phyloP scores from a whole-genome alignment of 2,888 invertebrate species.

The Chrysolina oricalcia region DNA sequence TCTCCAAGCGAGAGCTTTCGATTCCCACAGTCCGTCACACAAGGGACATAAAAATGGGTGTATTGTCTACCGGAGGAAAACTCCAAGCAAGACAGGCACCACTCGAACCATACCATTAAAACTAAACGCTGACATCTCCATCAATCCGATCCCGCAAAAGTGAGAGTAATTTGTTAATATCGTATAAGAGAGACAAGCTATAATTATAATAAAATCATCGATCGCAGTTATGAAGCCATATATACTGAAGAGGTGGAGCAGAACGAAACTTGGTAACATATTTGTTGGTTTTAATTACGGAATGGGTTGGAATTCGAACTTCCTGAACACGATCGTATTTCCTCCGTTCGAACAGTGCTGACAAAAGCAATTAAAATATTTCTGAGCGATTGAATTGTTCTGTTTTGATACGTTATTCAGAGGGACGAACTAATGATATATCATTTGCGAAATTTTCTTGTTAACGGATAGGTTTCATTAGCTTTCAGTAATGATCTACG shows the following conservation, averaged over 20 bases:
- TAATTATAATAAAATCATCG: constrained; percentile 33
- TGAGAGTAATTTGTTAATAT: constrained; percentile 29
- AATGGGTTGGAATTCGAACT: constrained; percentile 23
- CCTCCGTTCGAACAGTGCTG: constrained; percentile 5
- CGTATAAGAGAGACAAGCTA: constrained; percentile 16
- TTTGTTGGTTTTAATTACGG: constrained; percentile 29
- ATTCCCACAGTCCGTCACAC: not conserved
- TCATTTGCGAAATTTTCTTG: constrained; percentile 24
- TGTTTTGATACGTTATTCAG: constrained; percentile 24
- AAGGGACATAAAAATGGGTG: not conserved
- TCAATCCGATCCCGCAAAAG: constrained; percentile 15
- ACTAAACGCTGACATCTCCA: constrained; percentile 27
- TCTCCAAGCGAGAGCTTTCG: not conserved
- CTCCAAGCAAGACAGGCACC: constrained; percentile 4
- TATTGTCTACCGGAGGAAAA: not conserved
- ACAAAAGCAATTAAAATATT: constrained; percentile 25
- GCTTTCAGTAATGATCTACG: not conserved
- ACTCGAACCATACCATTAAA: constrained; percentile 18
- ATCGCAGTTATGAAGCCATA: not conserved
- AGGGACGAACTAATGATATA: constrained; percentile 25
- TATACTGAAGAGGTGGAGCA: constrained; percentile 33
- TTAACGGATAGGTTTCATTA: constrained; percentile 17
- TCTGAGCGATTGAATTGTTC: constrained; percentile 21
- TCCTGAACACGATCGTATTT: constrained; percentile 22
- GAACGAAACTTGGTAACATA: constrained; percentile 32